Evolutionary conservation across 2,797 vertebrate genomes (phyloP), one percentile per base, ranked within the genome.

Genomic region (Numenius phaeopus): DNA sequence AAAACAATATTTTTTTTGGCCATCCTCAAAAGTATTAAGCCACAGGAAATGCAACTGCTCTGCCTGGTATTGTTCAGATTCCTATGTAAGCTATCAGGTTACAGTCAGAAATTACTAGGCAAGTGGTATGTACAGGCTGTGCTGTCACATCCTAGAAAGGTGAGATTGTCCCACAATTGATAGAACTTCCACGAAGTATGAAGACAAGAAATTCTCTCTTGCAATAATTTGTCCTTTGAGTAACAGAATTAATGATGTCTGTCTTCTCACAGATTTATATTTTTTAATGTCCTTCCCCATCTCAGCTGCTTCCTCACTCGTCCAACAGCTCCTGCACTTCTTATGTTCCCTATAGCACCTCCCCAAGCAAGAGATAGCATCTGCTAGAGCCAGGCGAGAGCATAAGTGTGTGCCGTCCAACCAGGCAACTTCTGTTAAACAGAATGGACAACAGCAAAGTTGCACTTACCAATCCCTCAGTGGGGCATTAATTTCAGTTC

Each of bases 381-480:
- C 59, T 54, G 50, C 34, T 27, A 32, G 55, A 66, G 37, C 27
- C 83, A 55, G 42, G 30, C 5, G 1, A 55, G 11, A 71, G 57
- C 12, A 7, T 0, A 46, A 1, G 0, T 6, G 14, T 30, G 24
- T 46, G 52, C 16, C 0, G 16, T 71, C 46, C 0, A 0, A 69
- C 22, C 11, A 22, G 49, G 30, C 9, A 65, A 24, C 12, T 78
- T 71, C 61, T 39, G 37, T 23, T 46, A 46, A 65, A 76, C 46
- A 65, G 50, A 80, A 73, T 3, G n/a, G 73, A 84, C 64, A 82
- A 55, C 34, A 66, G 55, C 66, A 79, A 92, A 87, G 50, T n/a
- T 87, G 30, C 37, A 70, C 59, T 85, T 55, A 59, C 22, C 20
- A 11, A 76, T 80, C 27, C 50, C 81, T 62, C 59, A 59, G 27